Evolutionary conservation across 30 jellyfish, hydroid and myxozoan genomes (phyloP), one percentile per base, ranked within the genome.

Genomic region (Hydra vulgaris): DNA sequence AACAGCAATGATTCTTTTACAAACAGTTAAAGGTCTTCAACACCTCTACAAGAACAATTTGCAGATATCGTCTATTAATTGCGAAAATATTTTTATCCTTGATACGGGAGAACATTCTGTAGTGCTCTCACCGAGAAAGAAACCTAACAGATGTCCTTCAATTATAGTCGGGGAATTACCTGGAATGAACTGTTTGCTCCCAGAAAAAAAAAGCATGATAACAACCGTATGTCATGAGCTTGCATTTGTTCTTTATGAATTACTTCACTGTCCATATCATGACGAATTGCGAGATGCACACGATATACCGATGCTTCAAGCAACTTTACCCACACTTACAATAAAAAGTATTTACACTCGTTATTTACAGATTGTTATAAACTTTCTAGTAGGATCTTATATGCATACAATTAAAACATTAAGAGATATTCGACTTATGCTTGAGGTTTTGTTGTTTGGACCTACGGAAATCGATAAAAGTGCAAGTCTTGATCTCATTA

Each of bases 361-460:
- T 26, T 76, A 90, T n/a, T 20, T 89, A 76, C 97, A 89, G 83
- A 24, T 26, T 5, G 81, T 89, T 27, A 72, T 86, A 0, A 85
- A 85, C 21, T 23, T 74, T 54, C 87, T 89, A 25, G 68, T 71
- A 16, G 54, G 66, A 15, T 24, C 87, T 5, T 17, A 71, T 18
- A 61, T 17, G 24, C 85, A 70, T 83, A 81, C 71, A 25, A 23
- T 53, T 78, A 85, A 7, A 18, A 67, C 85, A 23, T 54, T 70
- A 66, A 74, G 73, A 7, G 78, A 79, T 67, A 78, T 89, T 0
- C 71, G 88, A 52, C 71, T 78, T 25, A 56, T 81, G 72, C 54
- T 89, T 80, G 95, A 89, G 76, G 88, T 89, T 18, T 56, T 90
- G 1, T 55, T 92, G 23, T 90, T 90, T 76, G 95, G 97, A 20